Percentiles rank a stretch among this genome's conserved stretches.
Evolutionary conservation across 2,113 vertebrate genomes (phyloP).

Genomic region (Anguilla japonica): DNA sequence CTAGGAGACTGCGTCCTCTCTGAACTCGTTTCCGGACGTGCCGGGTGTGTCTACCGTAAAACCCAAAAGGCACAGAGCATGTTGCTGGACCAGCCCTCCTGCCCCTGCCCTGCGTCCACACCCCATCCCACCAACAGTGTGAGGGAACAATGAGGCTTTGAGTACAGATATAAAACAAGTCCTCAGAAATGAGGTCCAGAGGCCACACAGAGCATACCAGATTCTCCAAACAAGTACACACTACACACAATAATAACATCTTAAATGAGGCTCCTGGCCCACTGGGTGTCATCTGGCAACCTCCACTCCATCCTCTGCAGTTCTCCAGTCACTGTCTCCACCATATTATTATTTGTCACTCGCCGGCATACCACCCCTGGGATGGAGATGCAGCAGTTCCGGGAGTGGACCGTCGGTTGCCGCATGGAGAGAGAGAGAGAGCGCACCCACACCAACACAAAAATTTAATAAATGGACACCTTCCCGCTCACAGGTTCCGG

Average conservation of each 20-base stretch:
- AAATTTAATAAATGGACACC: no score
- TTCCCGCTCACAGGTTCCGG: no score
- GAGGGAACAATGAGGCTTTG: constrained; percentile 33
- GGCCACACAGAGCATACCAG: constrained; percentile 27
- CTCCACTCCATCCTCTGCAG: background rate
- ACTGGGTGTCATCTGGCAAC: background rate
- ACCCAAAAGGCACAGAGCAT: background rate
- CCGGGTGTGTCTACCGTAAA: background rate
- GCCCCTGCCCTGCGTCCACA: background rate
- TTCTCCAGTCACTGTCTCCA: background rate
- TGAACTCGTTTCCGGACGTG: background rate
- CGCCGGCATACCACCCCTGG: no score
- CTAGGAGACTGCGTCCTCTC: background rate
- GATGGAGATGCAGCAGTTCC: no score
- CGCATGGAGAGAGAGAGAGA: no score
- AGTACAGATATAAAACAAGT: background rate
- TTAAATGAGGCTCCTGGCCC: background rate
- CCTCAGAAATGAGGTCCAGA: background rate
- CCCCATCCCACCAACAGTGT: constrained; percentile 25
- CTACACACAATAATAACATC: constrained; percentile 33
- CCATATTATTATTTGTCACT: background rate
- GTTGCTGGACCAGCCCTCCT: background rate
- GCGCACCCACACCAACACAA: no score
- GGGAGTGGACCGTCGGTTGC: no score
- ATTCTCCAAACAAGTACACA: constrained; percentile 41